Evolutionary conservation across 2,888 invertebrate species (phyloP), one percentile per base, ranked within the genome.

Genomic region (Drosophila tanythrix): DNA sequence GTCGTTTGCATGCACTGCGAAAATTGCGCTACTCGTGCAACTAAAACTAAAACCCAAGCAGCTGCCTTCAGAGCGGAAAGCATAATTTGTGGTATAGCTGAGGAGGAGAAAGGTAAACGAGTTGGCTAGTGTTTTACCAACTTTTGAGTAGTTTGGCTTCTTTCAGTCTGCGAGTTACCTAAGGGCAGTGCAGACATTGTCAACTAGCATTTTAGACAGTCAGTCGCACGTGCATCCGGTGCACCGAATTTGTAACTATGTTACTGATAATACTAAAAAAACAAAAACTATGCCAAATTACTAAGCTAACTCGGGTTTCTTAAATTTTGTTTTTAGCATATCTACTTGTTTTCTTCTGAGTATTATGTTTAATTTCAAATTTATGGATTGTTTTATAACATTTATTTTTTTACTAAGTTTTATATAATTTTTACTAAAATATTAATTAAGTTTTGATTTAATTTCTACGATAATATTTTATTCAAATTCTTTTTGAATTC

Each of bases 1-100:
- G 87, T 77, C 79, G 79, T 77, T 87, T 79, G 84, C 89, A 79
- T 83, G 82, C 77, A 81, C 68, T 71, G 68, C 36, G 64, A 67
- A 57, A 61, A 70, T 63, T 53, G 55, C 62, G 51, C 61, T 59
- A 29, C 29, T 51, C 25, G 18, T 15, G 55, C 11, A 55, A 66
- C 36, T 57, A 63, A 40, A 70, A 62, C 31, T 56, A 43, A 52
- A 53, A 43, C 33, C 64, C 55, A 58, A 62, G 46, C 52, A 63
- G 64, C 61, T 53, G 75, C 61, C 61, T 65, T 51, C 55, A 48
- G 62, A 71, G 60, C 73, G 79, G 79, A 87, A 88, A 81, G 60
- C 79, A 89, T 89, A 87, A 88, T 79, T 85, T 84, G 72, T 85
- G 51, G 51, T 64, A 63, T 65, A 67, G 36, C 38, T 56, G 52